Percentiles rank a stretch among this genome's conserved stretches.
phyloP scores from a whole-genome alignment of 2,797 vertebrate genomes.

The Amblyopsis hoosieri region DNA sequence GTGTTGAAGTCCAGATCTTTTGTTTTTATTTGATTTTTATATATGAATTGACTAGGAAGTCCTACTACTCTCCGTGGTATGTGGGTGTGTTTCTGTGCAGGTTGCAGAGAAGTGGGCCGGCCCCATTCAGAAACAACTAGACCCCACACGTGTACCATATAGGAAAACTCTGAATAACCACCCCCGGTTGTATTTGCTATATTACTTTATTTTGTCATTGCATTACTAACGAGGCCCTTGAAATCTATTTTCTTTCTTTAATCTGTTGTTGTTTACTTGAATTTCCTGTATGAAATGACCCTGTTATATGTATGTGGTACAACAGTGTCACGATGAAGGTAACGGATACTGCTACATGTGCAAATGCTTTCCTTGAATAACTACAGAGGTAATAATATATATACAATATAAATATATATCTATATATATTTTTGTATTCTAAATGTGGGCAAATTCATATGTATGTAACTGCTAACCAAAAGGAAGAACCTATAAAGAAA shows the following conservation, averaged over 20 bases:
- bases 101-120: constrained; percentile 84
- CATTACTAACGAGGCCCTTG: constrained; percentile 79
- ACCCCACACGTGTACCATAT: constrained; percentile 54
- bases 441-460: constrained; percentile 65
- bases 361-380: constrained; percentile 76
- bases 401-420: constrained; percentile 40
- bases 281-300: constrained; percentile 79
- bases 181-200: constrained; percentile 34
- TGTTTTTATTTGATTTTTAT: neutral
- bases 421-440: constrained; percentile 79
- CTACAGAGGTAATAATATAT: constrained; percentile 73
- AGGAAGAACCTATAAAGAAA: constrained; percentile 24
- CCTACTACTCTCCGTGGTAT: constrained; percentile 10
- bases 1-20: constrained; percentile 18
- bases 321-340: constrained; percentile 76
- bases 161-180: constrained; percentile 51
- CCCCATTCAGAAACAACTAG: constrained; percentile 77
- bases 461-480: constrained; percentile 65
- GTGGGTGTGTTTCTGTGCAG: constrained; percentile 78
- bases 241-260: constrained; percentile 58
- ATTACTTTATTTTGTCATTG: constrained; percentile 55
- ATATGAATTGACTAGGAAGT: constrained; percentile 1
- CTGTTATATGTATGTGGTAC: constrained; percentile 75
- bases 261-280: constrained; percentile 83
- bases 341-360: constrained; percentile 69